Percentiles rank a stretch among this genome's conserved stretches.
phyloP scores from a whole-genome alignment of 2,888 invertebrate species.

The Drosophila prolongata region DNA sequence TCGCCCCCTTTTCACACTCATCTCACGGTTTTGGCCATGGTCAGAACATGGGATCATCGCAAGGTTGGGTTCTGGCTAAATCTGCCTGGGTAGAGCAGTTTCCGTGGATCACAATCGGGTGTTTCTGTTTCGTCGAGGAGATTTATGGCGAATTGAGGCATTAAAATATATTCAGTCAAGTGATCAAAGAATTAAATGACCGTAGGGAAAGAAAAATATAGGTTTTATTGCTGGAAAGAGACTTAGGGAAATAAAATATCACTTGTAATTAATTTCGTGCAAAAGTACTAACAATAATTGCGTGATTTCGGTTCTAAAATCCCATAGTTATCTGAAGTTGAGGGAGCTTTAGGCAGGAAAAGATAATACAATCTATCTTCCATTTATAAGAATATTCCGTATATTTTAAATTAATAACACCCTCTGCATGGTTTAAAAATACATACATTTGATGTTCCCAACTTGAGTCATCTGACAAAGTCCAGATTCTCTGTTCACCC shows the following conservation, averaged over 20 bases:
- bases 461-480: neutral
- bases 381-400: too few relatives aligned
- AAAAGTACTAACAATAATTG: too few relatives aligned
- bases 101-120: slow-evolving; percentile 24
- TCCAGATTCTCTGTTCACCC: neutral
- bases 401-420: too few relatives aligned
- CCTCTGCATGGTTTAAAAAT: too few relatives aligned
- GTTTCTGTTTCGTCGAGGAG: slow-evolving; percentile 9
- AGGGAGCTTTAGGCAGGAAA: too few relatives aligned
- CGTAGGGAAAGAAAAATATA: neutral
- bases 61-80: slow-evolving; percentile 39
- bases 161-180: slow-evolving; percentile 6
- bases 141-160: slow-evolving; percentile 27
- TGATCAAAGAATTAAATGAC: neutral
- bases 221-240: too few relatives aligned
- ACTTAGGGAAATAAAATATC: too few relatives aligned
- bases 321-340: too few relatives aligned
- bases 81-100: slow-evolving; percentile 33
- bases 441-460: neutral
- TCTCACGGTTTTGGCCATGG: slow-evolving; percentile 28
- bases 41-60: slow-evolving; percentile 36
- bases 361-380: too few relatives aligned
- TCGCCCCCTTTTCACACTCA: slow-evolving; percentile 20
- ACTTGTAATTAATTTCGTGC: too few relatives aligned
- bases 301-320: too few relatives aligned